Conservation (phyloP, 2,113 vertebrate species). For the Neotragus moschatus region DNA sequence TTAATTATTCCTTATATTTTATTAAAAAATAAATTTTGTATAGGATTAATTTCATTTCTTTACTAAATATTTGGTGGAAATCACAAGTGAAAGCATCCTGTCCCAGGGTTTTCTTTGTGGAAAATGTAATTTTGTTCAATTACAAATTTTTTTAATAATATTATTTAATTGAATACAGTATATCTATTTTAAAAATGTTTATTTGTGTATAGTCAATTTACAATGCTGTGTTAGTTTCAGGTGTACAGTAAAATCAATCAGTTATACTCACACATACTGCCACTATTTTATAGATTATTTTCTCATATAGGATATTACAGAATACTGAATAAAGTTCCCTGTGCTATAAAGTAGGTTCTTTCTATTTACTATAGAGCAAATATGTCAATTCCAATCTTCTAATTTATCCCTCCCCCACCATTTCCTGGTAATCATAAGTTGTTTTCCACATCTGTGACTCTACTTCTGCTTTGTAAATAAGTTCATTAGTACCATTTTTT, state of each 20-base stretch:
- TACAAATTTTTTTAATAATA: not conserved
- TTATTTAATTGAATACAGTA: not conserved
- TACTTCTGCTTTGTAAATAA: not conserved
- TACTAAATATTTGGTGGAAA: not conserved
- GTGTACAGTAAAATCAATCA: too few species aligned
- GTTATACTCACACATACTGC: too few species aligned
- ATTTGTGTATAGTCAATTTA: not conserved
- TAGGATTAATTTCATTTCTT: not conserved
- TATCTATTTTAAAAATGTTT: not conserved
- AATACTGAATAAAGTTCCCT: not conserved
- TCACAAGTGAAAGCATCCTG: not conserved
- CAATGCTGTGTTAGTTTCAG: too few species aligned
- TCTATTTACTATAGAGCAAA: not conserved
- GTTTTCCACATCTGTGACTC: not conserved
- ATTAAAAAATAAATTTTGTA: not conserved
- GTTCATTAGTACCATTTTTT: not conserved
- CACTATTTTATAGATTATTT: not conserved
- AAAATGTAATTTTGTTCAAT: not conserved
- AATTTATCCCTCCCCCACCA: not conserved
- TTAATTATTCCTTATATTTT: not conserved
- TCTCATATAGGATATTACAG: not conserved
- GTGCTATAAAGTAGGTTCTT: not conserved
- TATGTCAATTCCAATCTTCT: not conserved
- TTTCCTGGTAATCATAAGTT: not conserved
- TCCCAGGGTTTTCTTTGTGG: not conserved